phyloP scores from a whole-genome alignment of 2,113 vertebrate species.

The Perca fluviatilis region DNA sequence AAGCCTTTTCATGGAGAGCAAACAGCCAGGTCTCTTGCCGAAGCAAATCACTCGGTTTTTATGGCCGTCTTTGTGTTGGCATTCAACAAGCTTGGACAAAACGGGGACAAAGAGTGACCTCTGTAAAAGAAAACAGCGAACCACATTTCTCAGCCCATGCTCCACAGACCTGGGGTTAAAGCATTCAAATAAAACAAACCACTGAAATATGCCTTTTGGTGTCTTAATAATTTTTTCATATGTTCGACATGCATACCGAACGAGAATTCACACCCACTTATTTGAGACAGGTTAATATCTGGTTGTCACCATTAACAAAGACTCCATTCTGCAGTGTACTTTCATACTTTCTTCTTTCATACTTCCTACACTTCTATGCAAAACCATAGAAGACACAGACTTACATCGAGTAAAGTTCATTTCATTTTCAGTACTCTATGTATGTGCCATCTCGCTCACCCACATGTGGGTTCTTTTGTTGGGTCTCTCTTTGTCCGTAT shows the following conservation, averaged over 20 bases:
- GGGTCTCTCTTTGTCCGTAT: neutral
- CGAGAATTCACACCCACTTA: neutral
- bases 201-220: neutral
- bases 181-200: neutral
- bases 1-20: conserved; percentile 50
- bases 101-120: conserved; percentile 64
- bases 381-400: neutral
- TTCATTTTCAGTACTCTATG: neutral
- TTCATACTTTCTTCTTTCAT: neutral
- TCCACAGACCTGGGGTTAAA: conserved; percentile 38
- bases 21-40: conserved; percentile 38
- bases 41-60: conserved; percentile 62
- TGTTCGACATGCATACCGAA: neutral
- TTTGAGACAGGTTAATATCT: neutral
- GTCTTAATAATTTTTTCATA: neutral
- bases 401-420: neutral
- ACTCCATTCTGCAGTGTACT: neutral
- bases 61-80: conserved; percentile 64
- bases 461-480: neutral
- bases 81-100: conserved; percentile 54
- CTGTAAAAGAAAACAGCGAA: conserved; percentile 33
- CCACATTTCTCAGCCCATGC: conserved; percentile 44
- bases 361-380: neutral
- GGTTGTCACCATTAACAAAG: neutral
- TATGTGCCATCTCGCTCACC: neutral